These are phyloP conservation scores for Enteromius trimaculatus DNA, from an alignment of 2,797 vertebrate genomes.

Conservation along the genomic window DNA sequence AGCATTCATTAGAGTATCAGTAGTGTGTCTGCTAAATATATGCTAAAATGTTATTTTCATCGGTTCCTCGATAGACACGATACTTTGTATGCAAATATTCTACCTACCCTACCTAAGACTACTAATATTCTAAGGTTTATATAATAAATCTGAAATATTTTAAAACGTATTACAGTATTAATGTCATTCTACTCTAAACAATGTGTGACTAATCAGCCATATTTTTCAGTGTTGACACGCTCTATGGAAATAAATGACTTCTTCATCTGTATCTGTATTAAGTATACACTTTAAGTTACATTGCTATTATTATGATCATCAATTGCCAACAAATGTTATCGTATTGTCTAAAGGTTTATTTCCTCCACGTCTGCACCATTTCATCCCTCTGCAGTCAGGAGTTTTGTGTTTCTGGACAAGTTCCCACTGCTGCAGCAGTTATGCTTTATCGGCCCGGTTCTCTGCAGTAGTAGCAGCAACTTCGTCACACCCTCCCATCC, in stretches of 20 bases:
- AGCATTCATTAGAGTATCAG: too few species aligned
- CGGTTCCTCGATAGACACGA: too few species aligned
- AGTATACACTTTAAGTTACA: not conserved
- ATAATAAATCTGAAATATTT: not conserved
- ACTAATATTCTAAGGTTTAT: too few species aligned
- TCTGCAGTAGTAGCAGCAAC: conserved; percentile 67
- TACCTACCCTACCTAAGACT: too few species aligned
- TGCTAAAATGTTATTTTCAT: too few species aligned
- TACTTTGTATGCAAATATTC: too few species aligned
- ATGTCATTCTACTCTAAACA: not conserved
- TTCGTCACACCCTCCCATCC: conserved; percentile 42
- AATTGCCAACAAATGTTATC: not conserved
- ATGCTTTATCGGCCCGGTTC: conserved; percentile 73
- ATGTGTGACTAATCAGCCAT: not conserved
- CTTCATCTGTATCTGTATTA: not conserved
- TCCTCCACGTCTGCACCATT: conserved; percentile 76
- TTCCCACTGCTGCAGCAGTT: conserved; percentile 77
- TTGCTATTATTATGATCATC: not conserved
- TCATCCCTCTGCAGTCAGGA: conserved; percentile 70
- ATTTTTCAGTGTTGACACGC: not conserved
- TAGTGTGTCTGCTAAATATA: too few species aligned
- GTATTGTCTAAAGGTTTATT: not conserved
- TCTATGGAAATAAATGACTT: not conserved
- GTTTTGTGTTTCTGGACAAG: conserved; percentile 77
- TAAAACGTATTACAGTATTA: not conserved